Conservation (phyloP, 2,113 vertebrate genomes). For the Sinocyclocheilus anshuiensis region DNA sequence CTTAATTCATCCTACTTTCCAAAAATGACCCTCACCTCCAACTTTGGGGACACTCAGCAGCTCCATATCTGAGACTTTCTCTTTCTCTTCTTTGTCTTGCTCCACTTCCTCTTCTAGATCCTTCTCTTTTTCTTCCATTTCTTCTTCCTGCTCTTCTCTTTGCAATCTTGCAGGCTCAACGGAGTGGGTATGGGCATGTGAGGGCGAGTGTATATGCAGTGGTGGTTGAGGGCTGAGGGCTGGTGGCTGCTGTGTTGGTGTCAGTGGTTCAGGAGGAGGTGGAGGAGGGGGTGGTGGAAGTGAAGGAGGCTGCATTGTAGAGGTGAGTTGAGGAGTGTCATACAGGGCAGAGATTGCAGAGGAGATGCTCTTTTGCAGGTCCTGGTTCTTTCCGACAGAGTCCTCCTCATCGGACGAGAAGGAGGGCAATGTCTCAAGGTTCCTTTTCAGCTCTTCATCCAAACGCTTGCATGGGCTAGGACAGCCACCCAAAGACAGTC, state of each 20-base stretch:
- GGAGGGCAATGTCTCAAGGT: conserved; percentile 89
- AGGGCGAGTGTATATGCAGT: conserved; percentile 60
- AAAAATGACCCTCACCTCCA: conserved; percentile 62
- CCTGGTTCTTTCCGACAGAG: conserved; percentile 91
- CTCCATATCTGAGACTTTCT: conserved; percentile 65
- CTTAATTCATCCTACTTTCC: background rate
- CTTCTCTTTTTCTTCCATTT: conserved; percentile 26
- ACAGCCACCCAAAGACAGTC: conserved; percentile 83
- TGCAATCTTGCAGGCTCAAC: conserved; percentile 69
- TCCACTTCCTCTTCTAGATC: conserved; percentile 11
- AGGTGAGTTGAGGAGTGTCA: conserved; percentile 82
- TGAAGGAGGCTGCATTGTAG: conserved; percentile 57
- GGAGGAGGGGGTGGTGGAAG: conserved; percentile 65
- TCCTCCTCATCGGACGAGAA: conserved; percentile 94
- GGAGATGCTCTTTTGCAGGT: conserved; percentile 93
- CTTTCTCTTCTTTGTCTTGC: conserved; percentile 47
- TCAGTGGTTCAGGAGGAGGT: conserved; percentile 57
- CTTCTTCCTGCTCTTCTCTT: conserved; percentile 59
- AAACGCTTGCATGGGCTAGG: conserved; percentile 84
- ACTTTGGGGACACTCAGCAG: conserved; percentile 66
- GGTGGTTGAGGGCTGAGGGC: conserved; percentile 69
- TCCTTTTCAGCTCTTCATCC: conserved; percentile 90
- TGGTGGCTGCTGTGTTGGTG: conserved; percentile 64
- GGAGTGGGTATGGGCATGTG: conserved; percentile 64
- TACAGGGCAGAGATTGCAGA: conserved; percentile 91